phyloP scores from a whole-genome alignment of 2,888 invertebrate genomes.

The Eudemis profundana region DNA sequence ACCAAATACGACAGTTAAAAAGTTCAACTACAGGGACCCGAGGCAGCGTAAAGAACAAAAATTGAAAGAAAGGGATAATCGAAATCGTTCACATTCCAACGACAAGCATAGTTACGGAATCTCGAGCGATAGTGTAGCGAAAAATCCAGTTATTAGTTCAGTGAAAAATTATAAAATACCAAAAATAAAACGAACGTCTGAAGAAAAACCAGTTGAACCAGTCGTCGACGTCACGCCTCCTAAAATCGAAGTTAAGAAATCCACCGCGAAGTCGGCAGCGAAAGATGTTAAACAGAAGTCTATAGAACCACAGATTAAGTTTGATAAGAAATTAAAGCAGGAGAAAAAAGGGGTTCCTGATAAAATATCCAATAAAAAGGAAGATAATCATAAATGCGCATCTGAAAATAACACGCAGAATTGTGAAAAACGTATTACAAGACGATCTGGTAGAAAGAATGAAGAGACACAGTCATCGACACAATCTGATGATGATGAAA shows the following conservation, averaged over 20 bases:
- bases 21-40: slow-evolving; percentile 63
- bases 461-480: slow-evolving; percentile 40
- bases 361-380: slow-evolving; percentile 8
- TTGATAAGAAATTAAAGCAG: slow-evolving; percentile 22
- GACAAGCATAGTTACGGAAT: slow-evolving; percentile 70
- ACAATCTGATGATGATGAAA: slow-evolving; percentile 35
- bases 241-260: slow-evolving; percentile 43
- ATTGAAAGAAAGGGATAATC: slow-evolving; percentile 51
- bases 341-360: slow-evolving; percentile 21
- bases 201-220: slow-evolving; percentile 48
- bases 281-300: slow-evolving; percentile 44
- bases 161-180: slow-evolving; percentile 82
- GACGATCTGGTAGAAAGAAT: slow-evolving; percentile 56
- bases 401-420: neutral
- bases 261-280: slow-evolving; percentile 35
- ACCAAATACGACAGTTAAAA: slow-evolving; percentile 63
- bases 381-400: slow-evolving; percentile 8
- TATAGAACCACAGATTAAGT: slow-evolving; percentile 39
- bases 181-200: slow-evolving; percentile 71
- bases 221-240: neutral
- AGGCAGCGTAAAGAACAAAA: slow-evolving; percentile 59
- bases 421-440: slow-evolving; percentile 57
- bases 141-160: slow-evolving; percentile 69
- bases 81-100: slow-evolving; percentile 47
- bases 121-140: slow-evolving; percentile 76